These are phyloP conservation scores for Nephotettix cincticeps DNA, from an alignment of 1,140 invertebrate genomes.

Conservation along the genomic window DNA sequence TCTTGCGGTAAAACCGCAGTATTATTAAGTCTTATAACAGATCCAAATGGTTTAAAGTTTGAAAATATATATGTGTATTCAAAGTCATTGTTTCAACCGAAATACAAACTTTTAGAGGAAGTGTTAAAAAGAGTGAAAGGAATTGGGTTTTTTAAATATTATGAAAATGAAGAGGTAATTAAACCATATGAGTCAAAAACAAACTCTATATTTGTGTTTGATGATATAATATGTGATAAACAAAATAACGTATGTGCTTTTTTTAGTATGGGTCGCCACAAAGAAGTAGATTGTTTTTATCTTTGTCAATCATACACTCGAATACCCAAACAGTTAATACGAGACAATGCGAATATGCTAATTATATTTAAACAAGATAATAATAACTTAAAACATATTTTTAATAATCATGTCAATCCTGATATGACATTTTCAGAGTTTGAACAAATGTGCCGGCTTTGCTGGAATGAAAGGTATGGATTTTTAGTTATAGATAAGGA, in stretches of 20 bases:
- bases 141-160: conserved; percentile 37
- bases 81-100: conserved; percentile 42
- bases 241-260: conserved; percentile 45
- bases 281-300: conserved; percentile 46
- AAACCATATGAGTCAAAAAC: conserved; percentile 35
- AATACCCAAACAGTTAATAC: conserved; percentile 47
- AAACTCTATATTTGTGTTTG: conserved; percentile 47
- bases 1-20: conserved; percentile 46
- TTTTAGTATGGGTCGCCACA: conserved; percentile 47
- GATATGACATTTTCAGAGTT: conserved; percentile 22
- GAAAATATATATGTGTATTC: conserved; percentile 45
- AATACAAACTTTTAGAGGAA: conserved; percentile 39
- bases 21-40: conserved; percentile 42
- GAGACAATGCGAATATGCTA: conserved; percentile 48
- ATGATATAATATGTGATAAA: conserved; percentile 46
- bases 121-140: conserved; percentile 36
- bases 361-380: conserved; percentile 25
- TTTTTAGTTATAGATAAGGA: conserved; percentile 45
- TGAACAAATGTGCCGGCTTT: conserved; percentile 2
- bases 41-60: conserved; percentile 45
- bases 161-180: conserved; percentile 40
- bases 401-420: conserved; percentile 9
- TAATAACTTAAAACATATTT: conserved; percentile 18
- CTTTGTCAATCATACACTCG: conserved; percentile 45
- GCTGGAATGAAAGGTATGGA: conserved; percentile 34